Conservation (phyloP, 1,140 invertebrate genomes). For the Scaptodrosophila lebanonensis region DNA sequence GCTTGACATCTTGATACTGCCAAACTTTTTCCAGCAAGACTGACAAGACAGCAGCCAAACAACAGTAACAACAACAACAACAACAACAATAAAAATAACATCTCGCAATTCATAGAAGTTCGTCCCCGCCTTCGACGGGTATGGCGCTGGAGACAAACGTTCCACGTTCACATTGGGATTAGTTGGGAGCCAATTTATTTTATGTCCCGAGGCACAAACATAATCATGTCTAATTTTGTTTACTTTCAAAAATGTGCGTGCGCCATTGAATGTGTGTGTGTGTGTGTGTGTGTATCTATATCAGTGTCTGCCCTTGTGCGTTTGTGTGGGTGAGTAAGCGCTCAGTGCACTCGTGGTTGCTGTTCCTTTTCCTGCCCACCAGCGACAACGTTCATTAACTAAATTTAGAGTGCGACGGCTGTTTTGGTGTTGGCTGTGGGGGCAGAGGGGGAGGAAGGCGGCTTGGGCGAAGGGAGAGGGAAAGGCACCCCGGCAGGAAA, state of each 20-base stretch:
- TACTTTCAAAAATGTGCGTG: constrained; percentile 74
- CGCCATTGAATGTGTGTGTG: constrained; percentile 39
- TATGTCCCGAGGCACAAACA: constrained; percentile 71
- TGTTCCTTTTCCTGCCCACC: constrained; percentile 24
- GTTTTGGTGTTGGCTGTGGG: constrained; percentile 40
- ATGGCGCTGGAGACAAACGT: constrained; percentile 2
- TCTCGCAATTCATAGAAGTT: too few relatives aligned
- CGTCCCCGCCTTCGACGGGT: background rate
- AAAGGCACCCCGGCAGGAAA: constrained; percentile 45
- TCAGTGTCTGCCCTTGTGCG: constrained; percentile 3
- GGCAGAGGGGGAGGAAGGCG: constrained; percentile 4
- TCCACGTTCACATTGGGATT: constrained; percentile 66
- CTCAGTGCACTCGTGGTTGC: too few relatives aligned
- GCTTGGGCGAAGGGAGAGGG: background rate
- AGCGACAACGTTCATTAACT: constrained; percentile 62
- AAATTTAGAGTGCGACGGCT: constrained; percentile 71
- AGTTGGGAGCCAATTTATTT: constrained; percentile 76
- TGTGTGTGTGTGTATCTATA: constrained; percentile 33
- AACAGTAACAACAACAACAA: too few relatives aligned
- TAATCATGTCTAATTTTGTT: constrained; percentile 76
- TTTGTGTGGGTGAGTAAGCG: background rate
- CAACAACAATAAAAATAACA: too few relatives aligned
- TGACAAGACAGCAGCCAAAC: background rate
- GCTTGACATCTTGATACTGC: constrained; percentile 11
- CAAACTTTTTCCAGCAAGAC: background rate